phyloP scores from a whole-genome alignment of 2,888 invertebrate genomes.

The Tetrapedia diversipes region DNA sequence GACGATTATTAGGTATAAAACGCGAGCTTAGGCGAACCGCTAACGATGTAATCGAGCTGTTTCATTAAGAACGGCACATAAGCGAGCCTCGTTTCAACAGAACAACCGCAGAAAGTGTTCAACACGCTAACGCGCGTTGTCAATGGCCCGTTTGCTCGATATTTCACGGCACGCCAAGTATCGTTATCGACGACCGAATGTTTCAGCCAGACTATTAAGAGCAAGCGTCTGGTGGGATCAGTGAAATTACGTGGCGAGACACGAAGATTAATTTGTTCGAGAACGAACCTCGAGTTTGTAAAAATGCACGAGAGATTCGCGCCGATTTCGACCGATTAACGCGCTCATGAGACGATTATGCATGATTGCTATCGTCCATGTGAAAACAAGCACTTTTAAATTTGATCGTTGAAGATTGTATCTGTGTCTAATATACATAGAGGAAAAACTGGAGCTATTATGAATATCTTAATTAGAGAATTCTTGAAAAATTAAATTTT shows the following conservation, averaged over 20 bases:
- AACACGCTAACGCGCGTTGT: neutral
- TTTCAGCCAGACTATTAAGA: neutral
- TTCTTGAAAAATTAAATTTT: too few species aligned
- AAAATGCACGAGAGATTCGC: neutral
- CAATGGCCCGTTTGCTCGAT: conserved; percentile 35
- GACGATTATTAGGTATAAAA: conserved; percentile 34
- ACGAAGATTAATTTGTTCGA: neutral
- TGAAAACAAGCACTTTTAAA: neutral
- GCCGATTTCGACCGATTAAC: conserved; percentile 15
- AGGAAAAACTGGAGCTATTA: neutral
- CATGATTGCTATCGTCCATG: neutral
- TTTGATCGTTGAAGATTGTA: neutral
- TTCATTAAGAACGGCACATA: conserved; percentile 18
- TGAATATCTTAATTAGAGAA: neutral
- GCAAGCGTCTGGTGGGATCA: conserved; percentile 7
- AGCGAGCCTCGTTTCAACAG: neutral
- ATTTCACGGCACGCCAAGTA: conserved; percentile 23
- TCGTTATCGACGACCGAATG: conserved; percentile 37
- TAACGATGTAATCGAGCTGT: conserved; percentile 29
- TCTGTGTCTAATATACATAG: neutral
- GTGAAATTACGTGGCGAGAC: conserved; percentile 28
- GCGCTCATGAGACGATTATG: conserved; percentile 9
- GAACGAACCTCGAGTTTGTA: conserved; percentile 2
- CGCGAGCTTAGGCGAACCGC: conserved; percentile 7
- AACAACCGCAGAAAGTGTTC: conserved; percentile 36